Evolutionary conservation across 1,140 invertebrate species (phyloP), one percentile per base, ranked within the genome.

Genomic region (Carposina sasakii): DNA sequence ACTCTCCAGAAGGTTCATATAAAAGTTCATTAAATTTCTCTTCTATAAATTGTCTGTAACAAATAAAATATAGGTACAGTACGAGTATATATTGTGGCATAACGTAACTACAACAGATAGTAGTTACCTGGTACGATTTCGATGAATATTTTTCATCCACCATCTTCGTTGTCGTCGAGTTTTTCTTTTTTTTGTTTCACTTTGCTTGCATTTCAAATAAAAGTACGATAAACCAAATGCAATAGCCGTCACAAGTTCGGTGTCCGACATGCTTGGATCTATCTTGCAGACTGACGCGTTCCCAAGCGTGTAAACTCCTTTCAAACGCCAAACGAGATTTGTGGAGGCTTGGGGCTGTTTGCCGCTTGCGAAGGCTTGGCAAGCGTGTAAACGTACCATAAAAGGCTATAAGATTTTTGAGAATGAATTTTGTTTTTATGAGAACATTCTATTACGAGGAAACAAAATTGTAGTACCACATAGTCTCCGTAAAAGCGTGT

Each of bases 111-210:
- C 31, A 48, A 33, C 41, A 31, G 31, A 44, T 48, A 46, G 31
- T 49, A 54, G 33, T 48, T 49, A 50, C 52, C 42, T 54, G 47
- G 26, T 54, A 49, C 52, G 45, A 44, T 54, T 54, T 30, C n/a
- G 13, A 43, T 54, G 52, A 54, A 54, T 43, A 21, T 36, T 48
- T 54, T 20, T 43, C 52, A 54, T 54, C 52, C 52, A 54, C 52
- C 52, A 54, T 42, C 45, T 54, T 33, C 36, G 15, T 39, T 39
- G 36, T 15, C 6, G 33, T 39, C 36, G 15, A 9, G 3, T 4
- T 17, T 4, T 39, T 21, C 20, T 39, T 39, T 13, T 17, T 39
- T 20, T 17, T 39, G 15, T 20, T 19, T 39, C 3, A 39, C 19
- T 20, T 39, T 42, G 39, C 22, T 42, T 42, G 21, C 13, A 13